These are phyloP conservation scores for Stegodyphus mimosarum DNA, from an alignment of 1,140 invertebrate genomes.

Conservation along the genomic window DNA sequence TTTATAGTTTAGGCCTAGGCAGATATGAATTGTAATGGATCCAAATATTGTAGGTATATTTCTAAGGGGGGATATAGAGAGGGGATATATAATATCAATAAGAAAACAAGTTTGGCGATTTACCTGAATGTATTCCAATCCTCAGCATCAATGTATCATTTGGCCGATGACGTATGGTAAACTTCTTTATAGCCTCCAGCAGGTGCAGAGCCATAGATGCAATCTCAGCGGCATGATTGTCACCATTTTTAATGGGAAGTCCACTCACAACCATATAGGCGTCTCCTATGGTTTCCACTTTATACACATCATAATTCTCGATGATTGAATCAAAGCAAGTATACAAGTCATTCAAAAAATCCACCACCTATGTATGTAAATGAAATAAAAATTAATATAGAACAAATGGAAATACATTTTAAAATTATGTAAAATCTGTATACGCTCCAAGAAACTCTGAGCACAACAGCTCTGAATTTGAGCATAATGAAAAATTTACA, in stretches of 20 bases:
- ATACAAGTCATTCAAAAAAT: conserved; percentile 88
- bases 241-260: conserved; percentile 88
- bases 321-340: conserved; percentile 94
- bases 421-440: no score
- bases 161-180: conserved; percentile 91
- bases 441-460: no score
- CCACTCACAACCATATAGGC: conserved; percentile 79
- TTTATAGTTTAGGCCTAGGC: no score
- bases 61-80: no score
- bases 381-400: no score
- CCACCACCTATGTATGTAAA: conserved; percentile 78
- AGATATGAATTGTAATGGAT: no score
- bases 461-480: no score
- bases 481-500: no score
- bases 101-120: conserved; percentile 18
- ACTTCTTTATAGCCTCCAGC: conserved; percentile 86
- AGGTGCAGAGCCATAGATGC: conserved; percentile 96
- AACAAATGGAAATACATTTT: no score
- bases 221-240: conserved; percentile 93
- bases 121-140: conserved; percentile 94
- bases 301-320: conserved; percentile 92
- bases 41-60: no score
- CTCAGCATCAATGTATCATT: conserved; percentile 90
- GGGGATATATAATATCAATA: no score
- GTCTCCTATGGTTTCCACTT: conserved; percentile 76